These are phyloP conservation scores for Sceloporus undulatus DNA, from an alignment of 2,113 vertebrate genomes.

Conservation along the genomic window DNA sequence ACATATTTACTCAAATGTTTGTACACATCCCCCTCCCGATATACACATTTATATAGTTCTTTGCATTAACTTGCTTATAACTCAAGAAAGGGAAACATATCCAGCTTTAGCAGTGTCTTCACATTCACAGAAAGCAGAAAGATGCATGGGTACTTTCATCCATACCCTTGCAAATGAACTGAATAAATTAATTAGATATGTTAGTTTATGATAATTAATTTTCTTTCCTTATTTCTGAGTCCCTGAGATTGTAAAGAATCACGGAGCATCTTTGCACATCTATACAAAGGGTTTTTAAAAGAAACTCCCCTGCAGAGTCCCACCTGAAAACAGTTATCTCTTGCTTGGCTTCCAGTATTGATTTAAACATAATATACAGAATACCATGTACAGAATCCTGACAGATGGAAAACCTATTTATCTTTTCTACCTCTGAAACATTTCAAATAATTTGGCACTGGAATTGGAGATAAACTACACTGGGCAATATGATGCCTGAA, in stretches of 20 bases:
- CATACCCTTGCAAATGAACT: too few species aligned
- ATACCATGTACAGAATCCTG: neutral
- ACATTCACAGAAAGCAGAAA: too few species aligned
- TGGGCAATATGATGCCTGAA: constrained; percentile 30
- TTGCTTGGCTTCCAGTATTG: constrained; percentile 10
- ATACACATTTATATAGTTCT: too few species aligned
- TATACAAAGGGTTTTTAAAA: neutral
- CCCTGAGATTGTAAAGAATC: neutral
- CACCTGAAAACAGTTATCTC: neutral
- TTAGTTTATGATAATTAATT: too few species aligned
- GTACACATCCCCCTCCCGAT: too few species aligned
- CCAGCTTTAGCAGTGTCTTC: too few species aligned
- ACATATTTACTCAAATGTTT: too few species aligned
- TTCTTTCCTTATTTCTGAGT: too few species aligned
- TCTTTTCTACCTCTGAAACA: constrained; percentile 25
- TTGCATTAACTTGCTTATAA: too few species aligned
- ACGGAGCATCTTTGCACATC: neutral
- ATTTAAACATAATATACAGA: neutral
- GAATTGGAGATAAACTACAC: constrained; percentile 48
- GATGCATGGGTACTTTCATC: too few species aligned
- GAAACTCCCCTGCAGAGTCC: neutral
- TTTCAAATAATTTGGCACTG: constrained; percentile 39
- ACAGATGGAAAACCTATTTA: neutral
- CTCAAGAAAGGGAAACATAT: too few species aligned
- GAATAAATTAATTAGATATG: too few species aligned